Evolutionary conservation across 2,888 invertebrate genomes (phyloP), one percentile per base, ranked within the genome.

Genomic region (Hyles lineata): DNA sequence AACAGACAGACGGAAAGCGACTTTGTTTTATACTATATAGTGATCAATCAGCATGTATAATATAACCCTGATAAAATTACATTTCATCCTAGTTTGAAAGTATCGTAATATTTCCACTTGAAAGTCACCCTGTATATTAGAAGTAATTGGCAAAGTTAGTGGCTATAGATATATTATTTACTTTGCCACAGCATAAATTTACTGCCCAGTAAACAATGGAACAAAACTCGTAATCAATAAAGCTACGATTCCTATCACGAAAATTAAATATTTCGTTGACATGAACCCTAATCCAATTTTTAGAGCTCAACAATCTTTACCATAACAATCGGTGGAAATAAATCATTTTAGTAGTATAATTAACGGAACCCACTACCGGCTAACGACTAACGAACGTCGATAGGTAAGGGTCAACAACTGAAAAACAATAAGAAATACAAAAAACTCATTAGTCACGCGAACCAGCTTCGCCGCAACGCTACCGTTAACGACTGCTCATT

Each of bases 361-460:
- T 91, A 91, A 83, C 82, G 76, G 78, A 81, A 77, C 81, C 78
- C 77, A 81, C 80, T 76, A 79, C 78, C 78, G 80, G 79, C 83
- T 82, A 81, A 82, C 82, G 85, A 82, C 81, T 80, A 80, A 82
- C 87, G 84, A 88, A 91, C 86, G 90, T 92, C 91, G 88, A 92
- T 91, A 86, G 87, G 83, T 83, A 79, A 84, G 91, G 93, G 92
- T 91, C 92, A 92, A 89, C 91, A 89, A 86, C 90, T 91, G 87
- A 88, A 91, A 92, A 93, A 93, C 92, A 92, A 93, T 93, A 92
- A 92, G 92, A 92, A 90, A 89, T 88, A 88, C 86, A 89, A 92
- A 91, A 92, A 90, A 85, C 87, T 88, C 90, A 91, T 91, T 90
- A 91, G 92, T 93, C 92, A 93, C 93, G 92, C 93, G 85, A 93